Conservation (phyloP, 2,113 vertebrate genomes). For the Prietella phreatophila region DNA sequence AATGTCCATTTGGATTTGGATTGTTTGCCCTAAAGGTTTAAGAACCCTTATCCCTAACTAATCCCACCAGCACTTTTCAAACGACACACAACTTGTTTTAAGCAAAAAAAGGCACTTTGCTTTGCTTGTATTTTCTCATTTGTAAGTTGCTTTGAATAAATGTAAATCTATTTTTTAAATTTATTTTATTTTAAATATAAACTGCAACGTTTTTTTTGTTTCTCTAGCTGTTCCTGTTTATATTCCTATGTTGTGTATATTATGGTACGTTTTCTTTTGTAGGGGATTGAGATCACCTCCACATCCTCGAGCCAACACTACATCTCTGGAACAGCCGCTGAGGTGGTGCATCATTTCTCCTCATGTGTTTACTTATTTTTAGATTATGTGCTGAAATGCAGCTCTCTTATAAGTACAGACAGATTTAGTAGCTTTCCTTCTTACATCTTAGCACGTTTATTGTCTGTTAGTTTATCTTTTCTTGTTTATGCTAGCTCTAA, state of each 20-base stretch:
- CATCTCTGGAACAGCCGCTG: constrained; percentile 70
- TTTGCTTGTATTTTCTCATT: no score
- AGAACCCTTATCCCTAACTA: no score
- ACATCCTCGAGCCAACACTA: constrained; percentile 84
- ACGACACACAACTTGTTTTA: no score
- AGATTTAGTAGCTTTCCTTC: not conserved
- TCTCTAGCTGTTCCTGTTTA: not conserved
- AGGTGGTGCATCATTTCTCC: constrained; percentile 62
- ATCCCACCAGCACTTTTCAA: no score
- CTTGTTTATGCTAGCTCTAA: not conserved
- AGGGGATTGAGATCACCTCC: constrained; percentile 86
- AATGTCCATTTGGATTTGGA: no score
- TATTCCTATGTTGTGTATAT: not conserved
- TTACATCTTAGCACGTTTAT: not conserved
- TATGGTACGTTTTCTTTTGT: not conserved
- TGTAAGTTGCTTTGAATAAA: no score
- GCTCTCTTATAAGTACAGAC: not conserved
- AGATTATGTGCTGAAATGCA: not conserved
- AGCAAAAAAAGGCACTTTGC: no score
- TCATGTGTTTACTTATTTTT: not conserved
- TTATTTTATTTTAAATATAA: no score
- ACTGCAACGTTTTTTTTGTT: not conserved
- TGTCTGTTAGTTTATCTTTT: not conserved
- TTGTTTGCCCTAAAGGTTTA: no score
- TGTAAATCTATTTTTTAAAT: no score